Conservation (phyloP, 2,888 invertebrate species). For the Heliothis peltigera region DNA sequence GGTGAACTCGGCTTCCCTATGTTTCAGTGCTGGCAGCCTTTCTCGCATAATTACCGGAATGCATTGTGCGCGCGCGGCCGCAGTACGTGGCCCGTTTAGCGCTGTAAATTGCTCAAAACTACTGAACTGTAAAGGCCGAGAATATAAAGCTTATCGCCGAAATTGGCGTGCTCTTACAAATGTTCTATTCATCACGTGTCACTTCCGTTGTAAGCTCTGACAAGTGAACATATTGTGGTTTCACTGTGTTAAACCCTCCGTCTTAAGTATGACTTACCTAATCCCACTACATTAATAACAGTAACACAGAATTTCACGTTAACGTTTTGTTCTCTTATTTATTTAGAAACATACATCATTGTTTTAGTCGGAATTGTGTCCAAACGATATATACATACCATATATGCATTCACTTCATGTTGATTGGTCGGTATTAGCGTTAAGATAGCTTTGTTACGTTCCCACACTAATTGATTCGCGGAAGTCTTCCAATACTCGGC, state of each 20-base stretch:
- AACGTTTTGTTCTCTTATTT: constrained; percentile 13
- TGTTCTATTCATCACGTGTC: constrained; percentile 46
- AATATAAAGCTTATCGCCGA: constrained; percentile 70
- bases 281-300: constrained; percentile 30
- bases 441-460: constrained; percentile 9
- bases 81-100: constrained; percentile 79
- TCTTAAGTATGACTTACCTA: constrained; percentile 36
- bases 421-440: constrained; percentile 10
- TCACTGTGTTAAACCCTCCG: constrained; percentile 13
- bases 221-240: constrained; percentile 37
- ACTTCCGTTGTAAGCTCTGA: constrained; percentile 29
- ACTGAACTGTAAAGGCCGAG: constrained; percentile 71
- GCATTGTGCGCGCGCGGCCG: constrained; percentile 79
- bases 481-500: not conserved
- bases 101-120: constrained; percentile 78
- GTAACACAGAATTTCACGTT: constrained; percentile 9
- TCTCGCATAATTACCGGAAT: constrained; percentile 85
- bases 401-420: constrained; percentile 1
- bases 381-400: not conserved
- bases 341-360: not conserved
- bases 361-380: too few relatives aligned
- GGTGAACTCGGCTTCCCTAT: constrained; percentile 53
- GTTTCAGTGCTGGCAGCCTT: constrained; percentile 75
- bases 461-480: constrained; percentile 24
- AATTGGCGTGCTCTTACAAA: constrained; percentile 56